Evolutionary conservation across 2,113 vertebrate species (phyloP), one percentile per base, ranked within the genome.

Genomic region (Elephas maximus): DNA sequence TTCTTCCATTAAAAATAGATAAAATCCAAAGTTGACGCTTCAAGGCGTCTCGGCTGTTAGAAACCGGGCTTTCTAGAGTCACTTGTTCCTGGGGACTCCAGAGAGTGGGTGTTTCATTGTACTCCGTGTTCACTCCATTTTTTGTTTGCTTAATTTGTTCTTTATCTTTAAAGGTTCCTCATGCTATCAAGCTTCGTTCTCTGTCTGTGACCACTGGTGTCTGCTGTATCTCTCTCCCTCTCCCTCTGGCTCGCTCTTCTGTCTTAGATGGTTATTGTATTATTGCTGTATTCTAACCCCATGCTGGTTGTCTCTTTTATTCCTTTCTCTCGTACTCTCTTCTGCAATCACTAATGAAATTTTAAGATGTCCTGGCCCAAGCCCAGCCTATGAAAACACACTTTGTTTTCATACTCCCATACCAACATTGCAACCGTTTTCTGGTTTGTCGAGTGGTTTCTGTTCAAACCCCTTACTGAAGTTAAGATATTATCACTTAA

Each of bases 91-190:
- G 6, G n/a, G 6, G 20, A 71, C 60, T 44, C 60, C 20, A 76
- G 82, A 26, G 11, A 41, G 71, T 45, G 6, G 5, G 2, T 65
- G 2, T 80, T 83, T 48, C 12, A 51, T n/a, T 30, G 3, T 10
- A 15, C 5, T 51, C 5, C 30, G 33, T 67, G 30, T 44, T 86
- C 21, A 15, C 44, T 30, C 15, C 6, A 11, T 33, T 37, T 93
- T 78, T 92, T 17, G 53, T 73, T 90, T 92, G 33, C 20, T 87
- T 76, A 23, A 60, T 71, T 41, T 77, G 17, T 81, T 96, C 48
- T 86, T 77, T 85, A 10, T 78, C 62, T 45, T 85, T 63, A 92
- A 48, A 73, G 8, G 53, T 7, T 21, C 24, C 1, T 2, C 8
- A 28, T 24, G 37, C 30, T 14, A 3, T 77, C 30, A 78, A 65